Conservation (phyloP, 2,113 vertebrate species). For the Psittacula cyanocephala region DNA sequence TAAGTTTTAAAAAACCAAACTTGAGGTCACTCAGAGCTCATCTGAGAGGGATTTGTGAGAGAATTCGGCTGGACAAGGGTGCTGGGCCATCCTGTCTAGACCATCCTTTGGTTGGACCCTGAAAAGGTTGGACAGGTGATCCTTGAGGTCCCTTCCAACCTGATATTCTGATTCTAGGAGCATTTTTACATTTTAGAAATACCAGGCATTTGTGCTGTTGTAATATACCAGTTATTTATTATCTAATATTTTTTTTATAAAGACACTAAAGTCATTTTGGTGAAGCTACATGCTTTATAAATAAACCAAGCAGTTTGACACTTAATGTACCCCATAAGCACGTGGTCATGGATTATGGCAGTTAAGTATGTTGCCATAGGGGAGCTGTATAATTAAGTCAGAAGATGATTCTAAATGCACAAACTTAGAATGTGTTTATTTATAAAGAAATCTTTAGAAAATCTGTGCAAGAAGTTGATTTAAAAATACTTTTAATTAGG, state of each 20-base stretch:
- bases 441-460: not conserved
- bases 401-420: not conserved
- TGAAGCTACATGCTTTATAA: not conserved
- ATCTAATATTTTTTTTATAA: not conserved
- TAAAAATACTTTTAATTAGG: not conserved
- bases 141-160: not conserved
- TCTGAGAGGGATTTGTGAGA: not conserved
- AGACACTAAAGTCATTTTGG: not conserved
- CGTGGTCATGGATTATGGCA: not conserved
- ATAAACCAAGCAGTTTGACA: not conserved
- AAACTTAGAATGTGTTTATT: not conserved
- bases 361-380: not conserved
- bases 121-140: not conserved
- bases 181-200: not conserved
- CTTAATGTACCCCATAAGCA: not conserved
- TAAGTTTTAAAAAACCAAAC: not conserved
- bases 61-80: not conserved
- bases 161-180: not conserved
- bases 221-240: not conserved
- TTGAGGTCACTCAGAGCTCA: not conserved
- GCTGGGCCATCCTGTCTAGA: not conserved
- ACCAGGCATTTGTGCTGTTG: not conserved
- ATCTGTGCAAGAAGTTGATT: not conserved
- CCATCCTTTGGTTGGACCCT: not conserved
- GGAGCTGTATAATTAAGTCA: not conserved